Base-by-base conservation (phyloP, 2,797 vertebrate species). In the Discoglossus pictus region DNA sequence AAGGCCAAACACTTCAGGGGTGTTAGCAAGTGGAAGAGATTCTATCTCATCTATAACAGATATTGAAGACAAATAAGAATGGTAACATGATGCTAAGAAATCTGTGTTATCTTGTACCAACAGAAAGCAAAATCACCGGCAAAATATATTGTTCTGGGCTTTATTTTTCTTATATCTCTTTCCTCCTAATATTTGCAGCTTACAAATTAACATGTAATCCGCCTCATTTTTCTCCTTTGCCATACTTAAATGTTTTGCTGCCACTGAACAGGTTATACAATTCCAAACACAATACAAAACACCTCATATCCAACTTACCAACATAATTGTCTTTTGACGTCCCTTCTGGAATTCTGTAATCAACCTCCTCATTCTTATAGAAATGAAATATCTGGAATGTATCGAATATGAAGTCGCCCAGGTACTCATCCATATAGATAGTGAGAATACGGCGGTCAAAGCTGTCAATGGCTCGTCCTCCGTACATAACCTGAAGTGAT, bases 401-500 rank as follows among this genome's bases (percentile, higher is more conserved):
- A 78, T 95, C 93, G 18, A 98, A 98, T 24, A 99, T 81, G 78
- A 98, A 98, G 76, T 98, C 96, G 4, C 97, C 97, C 1, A 99
- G 74, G 78, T 96, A 99, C 74, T 99, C 97, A 0, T 98, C 90
- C 95, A 98, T 97, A 79, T 98, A 99, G 64, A 86, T 79, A 0
- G 81, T 91, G 36, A 99, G 92, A 80, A 98, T 91, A 71, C 95
- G 93, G 7, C 96, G 91, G 75, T 99, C 97, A 8, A 96, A 99
- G 87, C 95, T 96, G 64, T 99, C 97, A 0, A 94, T 97, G 31
- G 86, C 91, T 0, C 96, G 86, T 0, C 97, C 97, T 0, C 97
- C 97, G 0, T 99, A 99, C 95, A 99, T 98, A 79, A 99, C 97
- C 97, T 99, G 55, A 6, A 35, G 15, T 24, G 18, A 36, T 31